A percentile compares a stretch with the other conserved stretches of the same genome.
phyloP scores from a whole-genome alignment of 2,797 vertebrate species.

The Microchirus variegatus region DNA sequence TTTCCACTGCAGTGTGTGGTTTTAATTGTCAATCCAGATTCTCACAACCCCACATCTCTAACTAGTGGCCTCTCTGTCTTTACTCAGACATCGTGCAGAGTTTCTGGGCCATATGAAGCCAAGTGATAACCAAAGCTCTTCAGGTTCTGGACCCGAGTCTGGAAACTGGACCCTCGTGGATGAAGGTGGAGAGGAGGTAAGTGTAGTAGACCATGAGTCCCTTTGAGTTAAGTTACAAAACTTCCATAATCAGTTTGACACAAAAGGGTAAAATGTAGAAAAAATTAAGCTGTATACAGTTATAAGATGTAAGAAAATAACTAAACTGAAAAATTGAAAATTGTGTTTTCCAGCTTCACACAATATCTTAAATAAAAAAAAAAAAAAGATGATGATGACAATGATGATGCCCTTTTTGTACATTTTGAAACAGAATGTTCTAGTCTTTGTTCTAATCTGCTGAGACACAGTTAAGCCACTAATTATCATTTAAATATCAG shows the following conservation, averaged over 20 bases:
- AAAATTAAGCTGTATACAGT: too few relatives aligned
- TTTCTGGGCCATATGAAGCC: slow-evolving; percentile 95
- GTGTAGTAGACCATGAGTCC: background rate
- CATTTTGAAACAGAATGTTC: slow-evolving; percentile 31
- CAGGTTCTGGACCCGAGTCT: slow-evolving; percentile 84
- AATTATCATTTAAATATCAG: slow-evolving; percentile 30
- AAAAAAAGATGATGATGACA: too few relatives aligned
- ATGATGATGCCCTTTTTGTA: background rate
- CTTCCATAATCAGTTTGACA: too few relatives aligned
- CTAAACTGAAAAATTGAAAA: background rate
- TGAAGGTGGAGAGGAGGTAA: slow-evolving; percentile 97
- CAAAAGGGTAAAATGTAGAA: background rate
- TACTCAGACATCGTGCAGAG: slow-evolving; percentile 88
- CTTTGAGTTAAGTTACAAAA: too few relatives aligned
- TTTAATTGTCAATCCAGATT: slow-evolving; percentile 4
- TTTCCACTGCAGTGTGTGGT: background rate
- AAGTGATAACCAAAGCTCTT: slow-evolving; percentile 81
- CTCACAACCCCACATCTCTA: slow-evolving; percentile 4
- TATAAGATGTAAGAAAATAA: background rate
- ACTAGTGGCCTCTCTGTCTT: slow-evolving; percentile 33
- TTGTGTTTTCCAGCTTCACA: too few relatives aligned
- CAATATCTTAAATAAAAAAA: background rate
- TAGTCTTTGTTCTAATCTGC: slow-evolving; percentile 21
- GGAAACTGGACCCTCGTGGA: slow-evolving; percentile 97
- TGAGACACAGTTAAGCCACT: slow-evolving; percentile 39